Evolutionary conservation across 2,888 invertebrate genomes (phyloP).

Genomic region (Nomada fucata): DNA sequence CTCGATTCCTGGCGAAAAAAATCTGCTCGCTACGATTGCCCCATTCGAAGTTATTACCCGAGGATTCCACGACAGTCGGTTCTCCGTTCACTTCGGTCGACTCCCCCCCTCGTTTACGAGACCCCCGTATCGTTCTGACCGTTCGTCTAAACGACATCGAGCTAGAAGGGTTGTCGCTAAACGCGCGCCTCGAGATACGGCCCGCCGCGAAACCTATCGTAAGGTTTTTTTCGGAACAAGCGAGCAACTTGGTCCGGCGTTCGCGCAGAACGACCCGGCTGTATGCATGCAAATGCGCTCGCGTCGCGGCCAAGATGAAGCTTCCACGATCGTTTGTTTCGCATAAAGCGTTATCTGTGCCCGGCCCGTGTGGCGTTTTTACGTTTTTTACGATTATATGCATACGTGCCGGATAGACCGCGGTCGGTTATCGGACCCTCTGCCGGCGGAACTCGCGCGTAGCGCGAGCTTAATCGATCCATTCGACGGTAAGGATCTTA

Average conservation of each 20-base stretch:
- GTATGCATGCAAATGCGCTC: conserved; percentile 56
- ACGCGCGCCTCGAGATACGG: conserved; percentile 22
- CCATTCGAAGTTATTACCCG: neutral
- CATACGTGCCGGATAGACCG: conserved; percentile 66
- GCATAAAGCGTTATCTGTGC: conserved; percentile 71
- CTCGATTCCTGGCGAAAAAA: neutral
- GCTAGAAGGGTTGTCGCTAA: conserved; percentile 6
- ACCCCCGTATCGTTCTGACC: conserved; percentile 7
- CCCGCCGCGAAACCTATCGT: conserved; percentile 14
- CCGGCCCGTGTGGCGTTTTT: conserved; percentile 61
- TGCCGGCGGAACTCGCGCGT: conserved; percentile 3
- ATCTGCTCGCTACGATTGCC: neutral
- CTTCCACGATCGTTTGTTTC: conserved; percentile 62
- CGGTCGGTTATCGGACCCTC: conserved; percentile 65
- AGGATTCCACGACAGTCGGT: neutral
- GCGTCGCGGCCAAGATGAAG: conserved; percentile 38
- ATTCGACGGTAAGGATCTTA: conserved; percentile 5
- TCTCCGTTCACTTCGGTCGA: neutral
- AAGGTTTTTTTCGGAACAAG: conserved; percentile 23
- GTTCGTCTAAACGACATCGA: conserved; percentile 10
- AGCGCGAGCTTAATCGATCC: conserved; percentile 6
- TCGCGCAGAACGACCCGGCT: neutral
- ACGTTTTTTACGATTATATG: conserved; percentile 76
- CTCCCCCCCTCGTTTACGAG: conserved; percentile 16
- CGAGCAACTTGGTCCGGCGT: conserved; percentile 7